Evolutionary conservation across 2,797 vertebrate species (phyloP).

Genomic region (Gobionotothen gibberifrons): DNA sequence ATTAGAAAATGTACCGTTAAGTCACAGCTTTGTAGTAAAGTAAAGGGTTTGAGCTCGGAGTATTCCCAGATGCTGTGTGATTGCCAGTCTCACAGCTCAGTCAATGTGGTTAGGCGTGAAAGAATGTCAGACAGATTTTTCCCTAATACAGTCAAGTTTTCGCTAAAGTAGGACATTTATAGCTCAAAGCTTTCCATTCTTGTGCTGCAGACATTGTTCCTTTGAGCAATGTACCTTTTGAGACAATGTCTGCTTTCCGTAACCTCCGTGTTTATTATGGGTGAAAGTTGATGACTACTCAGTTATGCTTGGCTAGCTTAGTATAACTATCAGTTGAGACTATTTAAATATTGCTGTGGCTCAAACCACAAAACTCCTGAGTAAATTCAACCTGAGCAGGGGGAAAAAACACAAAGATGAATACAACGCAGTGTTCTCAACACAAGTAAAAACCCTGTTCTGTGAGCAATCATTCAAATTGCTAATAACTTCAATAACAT

Average conservation of each 20-base stretch:
- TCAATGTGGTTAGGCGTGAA: background rate
- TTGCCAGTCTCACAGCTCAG: background rate
- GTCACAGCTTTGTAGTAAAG: background rate
- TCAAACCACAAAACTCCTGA: conserved; percentile 53
- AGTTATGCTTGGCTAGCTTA: conserved; percentile 47
- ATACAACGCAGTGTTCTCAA: conserved; percentile 50
- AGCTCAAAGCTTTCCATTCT: background rate
- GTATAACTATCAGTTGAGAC: conserved; percentile 53
- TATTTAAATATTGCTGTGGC: conserved; percentile 45
- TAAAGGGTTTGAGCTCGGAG: background rate
- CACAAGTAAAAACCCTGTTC: conserved; percentile 38
- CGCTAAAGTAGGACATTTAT: background rate
- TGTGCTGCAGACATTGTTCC: conserved; percentile 9
- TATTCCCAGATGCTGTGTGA: background rate
- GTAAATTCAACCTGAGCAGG: conserved; percentile 41
- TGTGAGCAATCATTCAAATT: conserved; percentile 30
- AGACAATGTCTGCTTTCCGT: conserved; percentile 41
- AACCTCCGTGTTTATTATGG: conserved; percentile 50
- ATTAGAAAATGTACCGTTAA: background rate
- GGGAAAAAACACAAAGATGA: conserved; percentile 34
- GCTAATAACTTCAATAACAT: conserved; percentile 33
- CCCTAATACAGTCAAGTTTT: background rate
- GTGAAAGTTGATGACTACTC: conserved; percentile 61
- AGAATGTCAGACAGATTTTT: background rate
- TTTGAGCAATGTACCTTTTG: conserved; percentile 1